Conservation (phyloP, 2,113 vertebrate species). For the Glareola pratincola region DNA sequence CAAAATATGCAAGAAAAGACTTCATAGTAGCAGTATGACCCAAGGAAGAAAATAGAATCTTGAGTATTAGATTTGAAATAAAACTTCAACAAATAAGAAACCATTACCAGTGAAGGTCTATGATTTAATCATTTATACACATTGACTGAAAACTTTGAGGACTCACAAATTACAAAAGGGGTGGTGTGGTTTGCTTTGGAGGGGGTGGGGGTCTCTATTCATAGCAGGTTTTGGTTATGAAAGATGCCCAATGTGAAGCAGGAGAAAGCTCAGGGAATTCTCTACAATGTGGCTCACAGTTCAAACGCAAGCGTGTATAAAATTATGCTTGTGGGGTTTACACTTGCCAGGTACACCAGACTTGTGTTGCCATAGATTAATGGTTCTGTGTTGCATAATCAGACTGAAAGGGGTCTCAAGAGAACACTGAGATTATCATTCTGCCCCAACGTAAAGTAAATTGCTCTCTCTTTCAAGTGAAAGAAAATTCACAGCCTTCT, state of each 20-base stretch:
- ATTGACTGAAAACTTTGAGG: not conserved
- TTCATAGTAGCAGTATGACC: not conserved
- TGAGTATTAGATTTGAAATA: not conserved
- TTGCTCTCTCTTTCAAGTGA: not conserved
- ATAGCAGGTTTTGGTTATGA: not conserved
- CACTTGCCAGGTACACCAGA: not conserved
- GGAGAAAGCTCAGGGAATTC: not conserved
- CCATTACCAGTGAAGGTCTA: not conserved
- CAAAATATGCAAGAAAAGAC: not conserved
- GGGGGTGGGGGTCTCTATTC: not conserved
- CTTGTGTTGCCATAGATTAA: not conserved
- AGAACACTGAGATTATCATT: not conserved
- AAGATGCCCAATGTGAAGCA: not conserved
- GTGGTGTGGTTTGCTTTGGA: fast-evolving
- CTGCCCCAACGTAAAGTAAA: not conserved
- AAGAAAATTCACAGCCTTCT: not conserved
- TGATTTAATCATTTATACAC: not conserved
- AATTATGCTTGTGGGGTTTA: not conserved
- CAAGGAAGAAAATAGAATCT: not conserved
- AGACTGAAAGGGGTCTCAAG: not conserved
- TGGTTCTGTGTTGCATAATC: not conserved
- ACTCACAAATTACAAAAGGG: not conserved
- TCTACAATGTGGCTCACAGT: not conserved
- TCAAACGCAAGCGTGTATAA: not conserved
- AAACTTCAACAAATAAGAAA: not conserved